Conservation (phyloP, 2,113 vertebrate genomes). For the Octodon degus region DNA sequence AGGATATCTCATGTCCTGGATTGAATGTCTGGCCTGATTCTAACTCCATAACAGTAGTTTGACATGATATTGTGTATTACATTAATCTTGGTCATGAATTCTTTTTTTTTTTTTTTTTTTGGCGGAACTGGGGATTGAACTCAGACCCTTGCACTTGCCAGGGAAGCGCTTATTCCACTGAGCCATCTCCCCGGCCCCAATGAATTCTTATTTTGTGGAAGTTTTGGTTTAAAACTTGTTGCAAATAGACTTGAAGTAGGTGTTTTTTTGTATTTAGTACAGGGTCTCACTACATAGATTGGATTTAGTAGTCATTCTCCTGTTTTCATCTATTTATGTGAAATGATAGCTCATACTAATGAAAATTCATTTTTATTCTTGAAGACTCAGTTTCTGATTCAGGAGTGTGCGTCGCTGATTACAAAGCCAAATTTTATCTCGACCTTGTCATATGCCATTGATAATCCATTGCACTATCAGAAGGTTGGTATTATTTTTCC, state of each 20-base stretch:
- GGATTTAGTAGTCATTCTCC: no score
- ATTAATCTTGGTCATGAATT: not conserved
- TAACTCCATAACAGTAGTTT: not conserved
- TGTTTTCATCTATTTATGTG: not conserved
- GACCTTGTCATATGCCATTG: constrained; percentile 98
- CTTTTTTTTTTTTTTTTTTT: no score
- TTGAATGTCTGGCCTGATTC: constrained; percentile 29
- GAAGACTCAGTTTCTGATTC: constrained; percentile 99
- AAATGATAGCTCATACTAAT: constrained; percentile 56
- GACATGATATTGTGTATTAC: not conserved
- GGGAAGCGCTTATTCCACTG: no score
- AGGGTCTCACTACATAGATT: no score
- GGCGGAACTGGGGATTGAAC: no score
- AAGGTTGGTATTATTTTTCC: constrained; percentile 90
- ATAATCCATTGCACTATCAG: constrained; percentile 99
- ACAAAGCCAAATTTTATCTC: constrained; percentile 99
- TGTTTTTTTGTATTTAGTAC: not conserved
- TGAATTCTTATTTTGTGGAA: not conserved
- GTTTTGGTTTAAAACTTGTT: constrained; percentile 42
- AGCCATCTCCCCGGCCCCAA: no score
- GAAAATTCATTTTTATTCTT: constrained; percentile 77
- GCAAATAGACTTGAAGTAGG: constrained; percentile 12
- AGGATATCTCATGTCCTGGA: not conserved
- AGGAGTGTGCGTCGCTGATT: constrained; percentile 99
- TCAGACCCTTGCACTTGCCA: no score